Conservation (phyloP, 2,888 invertebrate species). For the Eupelmus urozonus region DNA sequence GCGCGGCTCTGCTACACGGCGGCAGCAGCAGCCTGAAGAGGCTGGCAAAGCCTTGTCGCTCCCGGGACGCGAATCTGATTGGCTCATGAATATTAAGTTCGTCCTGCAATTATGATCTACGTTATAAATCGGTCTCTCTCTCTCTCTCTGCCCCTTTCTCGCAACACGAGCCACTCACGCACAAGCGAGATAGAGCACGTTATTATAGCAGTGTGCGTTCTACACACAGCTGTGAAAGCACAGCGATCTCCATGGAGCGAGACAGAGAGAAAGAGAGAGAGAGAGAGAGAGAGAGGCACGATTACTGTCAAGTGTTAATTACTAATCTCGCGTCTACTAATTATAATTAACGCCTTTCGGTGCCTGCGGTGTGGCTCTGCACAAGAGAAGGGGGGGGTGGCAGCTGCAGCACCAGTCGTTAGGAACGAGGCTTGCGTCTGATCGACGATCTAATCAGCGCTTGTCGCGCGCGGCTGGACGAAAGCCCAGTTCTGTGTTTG, state of each 20-base stretch:
- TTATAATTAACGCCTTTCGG: constrained; percentile 76
- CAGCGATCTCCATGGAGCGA: too few species aligned
- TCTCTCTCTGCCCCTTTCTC: constrained; percentile 62
- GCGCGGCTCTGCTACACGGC: background rate
- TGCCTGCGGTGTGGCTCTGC: too few species aligned
- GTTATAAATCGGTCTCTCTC: constrained; percentile 75
- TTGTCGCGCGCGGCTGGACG: constrained; percentile 23
- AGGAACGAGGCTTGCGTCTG: constrained; percentile 48
- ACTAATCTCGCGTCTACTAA: constrained; percentile 76
- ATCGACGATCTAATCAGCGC: constrained; percentile 57
- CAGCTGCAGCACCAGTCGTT: constrained; percentile 32
- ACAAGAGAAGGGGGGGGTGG: background rate
- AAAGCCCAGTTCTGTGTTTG: constrained; percentile 25
- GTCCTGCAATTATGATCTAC: constrained; percentile 77
- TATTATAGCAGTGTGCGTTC: background rate
- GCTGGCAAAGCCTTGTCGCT: constrained; percentile 67
- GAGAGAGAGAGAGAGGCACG: constrained; percentile 52
- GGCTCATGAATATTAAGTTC: constrained; percentile 78
- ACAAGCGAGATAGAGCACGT: constrained; percentile 16
- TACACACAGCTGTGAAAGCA: constrained; percentile 12
- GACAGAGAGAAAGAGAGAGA: constrained; percentile 2
- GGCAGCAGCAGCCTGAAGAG: constrained; percentile 31
- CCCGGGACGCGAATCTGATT: constrained; percentile 76
- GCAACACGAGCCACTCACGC: constrained; percentile 22
- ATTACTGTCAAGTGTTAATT: constrained; percentile 76